These are phyloP conservation scores for Tortrix viridana DNA, from an alignment of 2,888 invertebrate genomes.

Conservation along the genomic window DNA sequence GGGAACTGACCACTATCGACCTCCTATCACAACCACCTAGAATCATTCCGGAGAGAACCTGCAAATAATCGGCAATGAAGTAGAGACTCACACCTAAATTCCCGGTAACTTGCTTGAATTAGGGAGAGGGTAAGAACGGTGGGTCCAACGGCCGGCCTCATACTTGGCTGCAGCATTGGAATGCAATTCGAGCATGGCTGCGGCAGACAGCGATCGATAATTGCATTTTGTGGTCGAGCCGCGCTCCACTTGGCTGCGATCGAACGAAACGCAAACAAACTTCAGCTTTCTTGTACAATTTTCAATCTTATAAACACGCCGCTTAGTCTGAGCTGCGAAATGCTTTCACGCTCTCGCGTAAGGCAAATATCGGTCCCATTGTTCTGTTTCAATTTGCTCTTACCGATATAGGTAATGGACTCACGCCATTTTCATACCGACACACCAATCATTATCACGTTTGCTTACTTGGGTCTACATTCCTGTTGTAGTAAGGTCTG, in stretches of 20 bases:
- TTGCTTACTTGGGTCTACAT: conserved; percentile 6
- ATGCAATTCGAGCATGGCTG: conserved; percentile 77
- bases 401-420: conserved; percentile 36
- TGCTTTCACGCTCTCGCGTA: conserved; percentile 46
- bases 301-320: conserved; percentile 64
- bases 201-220: conserved; percentile 78
- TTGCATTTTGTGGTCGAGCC: conserved; percentile 80
- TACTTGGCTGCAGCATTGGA: conserved; percentile 65
- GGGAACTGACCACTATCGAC: background rate
- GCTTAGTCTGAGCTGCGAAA: conserved; percentile 48
- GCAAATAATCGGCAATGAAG: conserved; percentile 25
- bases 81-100: conserved; percentile 16
- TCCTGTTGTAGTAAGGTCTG: background rate
- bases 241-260: conserved; percentile 67
- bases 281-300: conserved; percentile 72
- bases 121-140: conserved; percentile 34
- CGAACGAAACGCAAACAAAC: conserved; percentile 77
- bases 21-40: background rate
- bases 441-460: conserved; percentile 1
- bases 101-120: conserved; percentile 24
- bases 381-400: conserved; percentile 39
- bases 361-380: conserved; percentile 35
- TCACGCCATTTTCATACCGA: conserved; percentile 20
- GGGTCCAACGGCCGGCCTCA: conserved; percentile 51
- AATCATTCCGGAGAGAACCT: conserved; percentile 7